Evolutionary conservation across 2,113 vertebrate species (phyloP), one percentile per base, ranked within the genome.

Genomic region (Leucosticte australis): DNA sequence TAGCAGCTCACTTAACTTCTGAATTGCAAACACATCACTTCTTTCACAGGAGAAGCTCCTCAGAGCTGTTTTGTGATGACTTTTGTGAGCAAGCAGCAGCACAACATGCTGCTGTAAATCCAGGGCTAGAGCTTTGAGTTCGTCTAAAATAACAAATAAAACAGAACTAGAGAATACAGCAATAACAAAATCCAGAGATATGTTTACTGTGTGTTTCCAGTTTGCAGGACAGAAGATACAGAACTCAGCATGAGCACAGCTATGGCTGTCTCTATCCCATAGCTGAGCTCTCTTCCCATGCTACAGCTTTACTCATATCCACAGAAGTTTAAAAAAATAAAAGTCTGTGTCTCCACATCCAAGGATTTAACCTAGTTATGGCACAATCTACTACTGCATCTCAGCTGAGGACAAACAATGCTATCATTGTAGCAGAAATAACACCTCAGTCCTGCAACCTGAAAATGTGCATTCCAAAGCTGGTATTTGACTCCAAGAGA

Each of bases 141-240:
- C 37, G 33, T 53, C 81, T 87, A 78, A 89, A 92, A 87, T 57
- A 64, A 76, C 87, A 89, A 95, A 90, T 81, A 62, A 90, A 95
- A 74, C 26, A 68, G 60, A 81, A 49, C 82, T 77, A 74, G 41
- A 87, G 47, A n/a, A 83, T 44, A 71, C 10, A 71, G 60, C 62
- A 89, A 42, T 49, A 91, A 82, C 33, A 87, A 67, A 92, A 75
- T 49, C 41, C 46, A 57, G 47, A 94, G 67, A 75, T 67, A 26
- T 9, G 19, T 69, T 76, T 77, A 44, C 42, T 73, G 79, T 35
- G 13, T 63, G 68, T 74, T 89, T 55, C 67, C 26, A 53, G 62
- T 92, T 87, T 90, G 70, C 79, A 69, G n/a, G 74, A 73, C 55
- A 83, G 56, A 78, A 52, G 57, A 80, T 73, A 82, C 7, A 79